phyloP scores from a whole-genome alignment of 64 coral and sea anemone genomes.

The Pocillopora verrucosa region DNA sequence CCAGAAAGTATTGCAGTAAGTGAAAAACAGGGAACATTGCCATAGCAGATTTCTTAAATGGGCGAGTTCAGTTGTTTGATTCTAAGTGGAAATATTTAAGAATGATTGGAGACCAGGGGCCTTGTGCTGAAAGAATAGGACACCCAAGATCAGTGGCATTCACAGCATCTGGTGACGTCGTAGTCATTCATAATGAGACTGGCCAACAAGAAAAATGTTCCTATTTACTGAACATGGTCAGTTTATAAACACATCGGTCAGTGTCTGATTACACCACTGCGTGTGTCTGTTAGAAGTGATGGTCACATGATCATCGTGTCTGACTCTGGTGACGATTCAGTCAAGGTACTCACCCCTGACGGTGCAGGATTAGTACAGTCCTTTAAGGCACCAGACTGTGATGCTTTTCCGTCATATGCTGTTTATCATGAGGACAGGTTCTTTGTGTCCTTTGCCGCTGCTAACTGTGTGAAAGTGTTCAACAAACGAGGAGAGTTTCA shows the following conservation, averaged over 20 bases:
- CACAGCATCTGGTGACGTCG: not conserved
- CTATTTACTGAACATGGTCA: conserved; percentile 13
- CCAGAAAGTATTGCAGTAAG: not conserved
- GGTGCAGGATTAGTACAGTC: not conserved
- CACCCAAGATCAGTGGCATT: conserved; percentile 3
- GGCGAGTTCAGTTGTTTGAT: conserved; percentile 19
- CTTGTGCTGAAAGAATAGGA: not conserved
- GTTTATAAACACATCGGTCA: not conserved
- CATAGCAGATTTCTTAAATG: not conserved
- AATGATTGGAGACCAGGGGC: not conserved
- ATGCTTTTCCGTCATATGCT: not conserved
- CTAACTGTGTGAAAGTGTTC: conserved; percentile 8
- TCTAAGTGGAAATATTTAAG: not conserved
- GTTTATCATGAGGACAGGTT: conserved; percentile 5
- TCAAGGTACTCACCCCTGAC: not conserved
- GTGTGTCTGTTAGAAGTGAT: not conserved
- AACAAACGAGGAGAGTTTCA: not conserved
- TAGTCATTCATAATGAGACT: not conserved
- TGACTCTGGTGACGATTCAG: not conserved
- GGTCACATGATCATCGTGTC: conserved; percentile 5
- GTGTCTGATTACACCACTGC: not conserved
- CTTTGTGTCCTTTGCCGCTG: conserved; percentile 8
- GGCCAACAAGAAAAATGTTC: not conserved
- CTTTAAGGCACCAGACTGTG: not conserved
- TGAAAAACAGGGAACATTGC: conserved; percentile 30